These are phyloP conservation scores for Gonatopus flavifemur DNA, from an alignment of 1,140 invertebrate species.

Conservation along the genomic window DNA sequence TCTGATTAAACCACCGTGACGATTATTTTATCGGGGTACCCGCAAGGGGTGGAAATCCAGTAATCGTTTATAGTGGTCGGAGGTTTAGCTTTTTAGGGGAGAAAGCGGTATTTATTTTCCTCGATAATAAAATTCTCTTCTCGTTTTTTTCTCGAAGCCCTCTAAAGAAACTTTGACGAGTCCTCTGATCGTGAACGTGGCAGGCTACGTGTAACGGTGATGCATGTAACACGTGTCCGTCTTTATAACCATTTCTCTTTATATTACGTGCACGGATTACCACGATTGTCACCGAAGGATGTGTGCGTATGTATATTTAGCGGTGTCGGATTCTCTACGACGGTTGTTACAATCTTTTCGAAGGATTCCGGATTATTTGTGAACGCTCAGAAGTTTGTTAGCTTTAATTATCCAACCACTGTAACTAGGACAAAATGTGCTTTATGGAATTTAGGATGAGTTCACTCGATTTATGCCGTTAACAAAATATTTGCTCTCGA, in stretches of 20 bases:
- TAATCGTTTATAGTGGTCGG: conserved; percentile 28
- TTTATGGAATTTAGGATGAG: too few species aligned
- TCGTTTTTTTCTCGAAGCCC: conserved; percentile 13
- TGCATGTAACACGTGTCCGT: conserved; percentile 15
- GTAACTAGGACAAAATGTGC: too few species aligned
- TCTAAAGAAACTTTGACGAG: too few species aligned
- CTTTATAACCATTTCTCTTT: conserved; percentile 18
- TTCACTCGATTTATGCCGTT: too few species aligned
- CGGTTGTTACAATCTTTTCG: too few species aligned
- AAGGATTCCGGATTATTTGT: too few species aligned
- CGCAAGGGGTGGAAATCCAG: conserved; percentile 39
- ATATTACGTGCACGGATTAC: conserved; percentile 27
- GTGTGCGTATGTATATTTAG: too few species aligned
- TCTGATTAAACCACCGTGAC: conserved; percentile 44
- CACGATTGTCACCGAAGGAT: too few species aligned
- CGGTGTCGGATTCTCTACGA: too few species aligned
- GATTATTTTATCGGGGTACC: conserved; percentile 47
- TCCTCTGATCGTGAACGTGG: neutral
- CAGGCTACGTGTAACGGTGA: conserved; percentile 25
- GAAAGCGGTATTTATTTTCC: conserved; percentile 16
- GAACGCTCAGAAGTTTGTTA: too few species aligned
- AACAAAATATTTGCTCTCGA: too few species aligned
- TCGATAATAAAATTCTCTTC: conserved; percentile 18
- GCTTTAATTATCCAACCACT: too few species aligned
- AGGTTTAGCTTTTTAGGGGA: conserved; percentile 12